Percentiles rank a stretch among this genome's conserved stretches.
Conservation (phyloP, 2,797 vertebrate species). For the Hozukius guyotensis region DNA sequence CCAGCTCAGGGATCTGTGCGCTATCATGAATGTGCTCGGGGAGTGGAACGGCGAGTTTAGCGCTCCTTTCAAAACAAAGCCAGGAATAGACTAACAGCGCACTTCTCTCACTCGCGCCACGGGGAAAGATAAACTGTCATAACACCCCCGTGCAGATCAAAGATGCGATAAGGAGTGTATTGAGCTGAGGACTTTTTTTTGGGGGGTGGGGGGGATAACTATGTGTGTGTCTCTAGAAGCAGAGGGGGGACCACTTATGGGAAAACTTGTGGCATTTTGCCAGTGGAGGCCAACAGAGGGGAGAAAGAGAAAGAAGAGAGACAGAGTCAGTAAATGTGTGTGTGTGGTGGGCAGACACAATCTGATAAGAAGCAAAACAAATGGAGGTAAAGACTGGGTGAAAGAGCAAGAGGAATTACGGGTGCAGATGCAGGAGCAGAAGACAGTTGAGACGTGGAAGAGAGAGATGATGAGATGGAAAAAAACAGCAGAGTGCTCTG, state of each 20-base stretch:
- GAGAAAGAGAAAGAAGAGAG: conserved; percentile 37
- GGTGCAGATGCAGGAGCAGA: neutral
- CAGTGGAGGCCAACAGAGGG: conserved; percentile 73
- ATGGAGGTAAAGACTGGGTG: conserved; percentile 67
- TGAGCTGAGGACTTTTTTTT: conserved; percentile 20
- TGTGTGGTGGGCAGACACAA: conserved; percentile 24
- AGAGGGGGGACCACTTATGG: conserved; percentile 60
- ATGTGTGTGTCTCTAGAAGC: conserved; percentile 32
- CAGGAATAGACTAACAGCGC: conserved; percentile 61
- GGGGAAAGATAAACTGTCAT: conserved; percentile 69
- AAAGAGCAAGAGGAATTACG: conserved; percentile 58
- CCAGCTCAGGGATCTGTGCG: conserved; percentile 33
- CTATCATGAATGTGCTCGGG: conserved; percentile 56
- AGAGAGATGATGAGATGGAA: neutral
- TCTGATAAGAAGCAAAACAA: conserved; percentile 67
- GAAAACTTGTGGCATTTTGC: conserved; percentile 68
- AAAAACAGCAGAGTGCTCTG: neutral
- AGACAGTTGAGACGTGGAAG: neutral
- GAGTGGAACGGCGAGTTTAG: conserved; percentile 59
- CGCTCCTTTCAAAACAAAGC: conserved; percentile 71
- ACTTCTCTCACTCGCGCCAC: conserved; percentile 47
- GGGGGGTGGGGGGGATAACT: neutral
- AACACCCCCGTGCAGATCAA: conserved; percentile 71
- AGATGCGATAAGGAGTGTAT: conserved; percentile 58
- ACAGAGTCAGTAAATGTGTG: conserved; percentile 12